A percentile compares a stretch with the other conserved stretches of the same genome.
phyloP scores from a whole-genome alignment of 2,113 vertebrate genomes.

The Emberiza fucata region DNA sequence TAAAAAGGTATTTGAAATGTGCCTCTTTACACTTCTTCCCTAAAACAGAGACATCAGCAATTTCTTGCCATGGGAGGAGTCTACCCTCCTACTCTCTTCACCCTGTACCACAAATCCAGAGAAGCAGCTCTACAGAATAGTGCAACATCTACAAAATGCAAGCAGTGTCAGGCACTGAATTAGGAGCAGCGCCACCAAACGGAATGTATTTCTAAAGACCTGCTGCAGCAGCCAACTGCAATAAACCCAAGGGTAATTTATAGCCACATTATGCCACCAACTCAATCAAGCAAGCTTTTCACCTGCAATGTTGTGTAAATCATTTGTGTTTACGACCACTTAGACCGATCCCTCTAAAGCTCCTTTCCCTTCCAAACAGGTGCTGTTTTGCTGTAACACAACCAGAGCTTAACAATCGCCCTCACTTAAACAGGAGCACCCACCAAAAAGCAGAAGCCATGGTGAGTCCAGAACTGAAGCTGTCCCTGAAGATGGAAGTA shows the following conservation, averaged over 20 bases:
- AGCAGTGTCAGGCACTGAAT: background rate
- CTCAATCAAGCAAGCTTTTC: background rate
- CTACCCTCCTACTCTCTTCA: background rate
- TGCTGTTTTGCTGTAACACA: background rate
- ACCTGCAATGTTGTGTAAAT: background rate
- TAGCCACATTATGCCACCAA: background rate
- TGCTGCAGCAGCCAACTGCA: background rate
- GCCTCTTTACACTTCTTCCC: background rate
- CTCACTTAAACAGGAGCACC: background rate
- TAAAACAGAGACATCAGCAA: background rate
- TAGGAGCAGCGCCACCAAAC: background rate
- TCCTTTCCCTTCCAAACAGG: background rate
- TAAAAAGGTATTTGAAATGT: background rate
- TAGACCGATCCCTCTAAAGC: background rate
- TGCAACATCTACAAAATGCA: background rate
- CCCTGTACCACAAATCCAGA: background rate
- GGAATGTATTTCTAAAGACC: background rate
- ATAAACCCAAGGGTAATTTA: slow-evolving; percentile 13
- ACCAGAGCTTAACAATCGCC: background rate
- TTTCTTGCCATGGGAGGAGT: background rate
- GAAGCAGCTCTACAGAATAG: background rate
- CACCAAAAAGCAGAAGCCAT: background rate
- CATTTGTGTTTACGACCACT: background rate
- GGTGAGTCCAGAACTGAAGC: background rate
- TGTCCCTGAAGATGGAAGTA: background rate